Evolutionary conservation across 1,140 invertebrate species (phyloP), one percentile per base, ranked within the genome.

Genomic region (Tetramorium simillimum): DNA sequence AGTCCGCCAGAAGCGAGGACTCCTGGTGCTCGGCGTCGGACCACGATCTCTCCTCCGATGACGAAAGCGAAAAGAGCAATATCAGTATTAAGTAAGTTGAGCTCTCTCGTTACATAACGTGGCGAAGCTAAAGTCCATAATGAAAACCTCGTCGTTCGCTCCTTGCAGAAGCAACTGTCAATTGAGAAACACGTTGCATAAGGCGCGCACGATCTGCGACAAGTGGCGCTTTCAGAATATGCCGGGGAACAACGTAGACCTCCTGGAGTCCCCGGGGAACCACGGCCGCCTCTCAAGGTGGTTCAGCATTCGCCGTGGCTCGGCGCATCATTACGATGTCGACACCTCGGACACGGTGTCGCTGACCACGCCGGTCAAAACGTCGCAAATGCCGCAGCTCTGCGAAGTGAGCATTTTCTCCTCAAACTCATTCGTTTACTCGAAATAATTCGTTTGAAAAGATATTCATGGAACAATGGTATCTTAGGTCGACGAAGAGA

Each of bases 291-390:
- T 98, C 1, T 97, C 97, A 12, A 95, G 98, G 87, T 98, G 97
- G 97, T 98, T 98, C 95, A 98, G 97, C 88, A 97, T 98, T 63
- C 95, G 98, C 14, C 96, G 98, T 80, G 97, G 97, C 56, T 97
- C 97, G 58, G 96, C 96, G n/a, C 97, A 98, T 93, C 97, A 98
- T 85, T 97, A 98, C 93, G 97, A 97, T 92, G 96, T 97, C 28
- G 95, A 95, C 63, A 92, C 94, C n/a, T 94, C 93, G 62, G 95
- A 94, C 72, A 93, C 92, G 21, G 92, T 93, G 78, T 95, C 94
- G 7, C 88, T 94, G 18, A 93, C 94, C 63, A 95, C 94, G 43
- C 95, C 94, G 4, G 90, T 94, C 70, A 95, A 95, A 89, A 87
- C 91, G 3, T 92, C 93, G 14, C 94, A 94, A 70, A 98, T 98